phyloP scores from a whole-genome alignment of 23 tunicate species.

The Trididemnum miniatum region DNA sequence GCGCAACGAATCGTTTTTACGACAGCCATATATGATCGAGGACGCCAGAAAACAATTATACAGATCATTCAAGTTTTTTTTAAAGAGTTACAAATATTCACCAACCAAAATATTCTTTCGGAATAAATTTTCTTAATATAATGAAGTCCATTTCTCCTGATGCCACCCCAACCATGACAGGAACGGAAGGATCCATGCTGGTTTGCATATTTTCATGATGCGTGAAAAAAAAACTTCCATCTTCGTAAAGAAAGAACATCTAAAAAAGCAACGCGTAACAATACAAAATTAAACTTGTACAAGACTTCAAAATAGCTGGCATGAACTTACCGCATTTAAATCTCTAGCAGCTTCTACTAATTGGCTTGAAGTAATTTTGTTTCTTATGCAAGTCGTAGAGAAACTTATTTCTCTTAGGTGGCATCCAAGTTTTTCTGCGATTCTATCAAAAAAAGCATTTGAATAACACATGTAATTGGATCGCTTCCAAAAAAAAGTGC shows the following conservation, averaged over 20 bases:
- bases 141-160: conserved; percentile 71
- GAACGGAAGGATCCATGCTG: conserved; percentile 19
- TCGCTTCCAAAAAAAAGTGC: too few relatives aligned
- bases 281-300: not conserved
- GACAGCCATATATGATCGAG: too few relatives aligned
- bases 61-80: too few relatives aligned
- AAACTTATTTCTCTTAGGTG: conserved; percentile 34
- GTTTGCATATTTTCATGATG: not conserved
- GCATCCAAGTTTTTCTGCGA: conserved; percentile 52
- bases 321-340: conserved; percentile 22
- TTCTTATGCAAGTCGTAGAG: conserved; percentile 66
- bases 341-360: conserved; percentile 36
- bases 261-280: conserved; percentile 3
- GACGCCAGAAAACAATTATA: too few relatives aligned
- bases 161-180: conserved; percentile 62
- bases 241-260: conserved; percentile 30
- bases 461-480: too few relatives aligned
- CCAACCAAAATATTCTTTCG: conserved; percentile 31
- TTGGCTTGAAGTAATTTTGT: conserved; percentile 52
- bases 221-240: not conserved
- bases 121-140: conserved; percentile 41
- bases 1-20: too few relatives aligned
- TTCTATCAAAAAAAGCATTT: conserved; percentile 36
- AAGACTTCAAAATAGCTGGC: too few relatives aligned
- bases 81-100: too few relatives aligned